These are phyloP conservation scores for Columbina picui DNA, from an alignment of 2,113 vertebrate genomes.

Conservation along the genomic window DNA sequence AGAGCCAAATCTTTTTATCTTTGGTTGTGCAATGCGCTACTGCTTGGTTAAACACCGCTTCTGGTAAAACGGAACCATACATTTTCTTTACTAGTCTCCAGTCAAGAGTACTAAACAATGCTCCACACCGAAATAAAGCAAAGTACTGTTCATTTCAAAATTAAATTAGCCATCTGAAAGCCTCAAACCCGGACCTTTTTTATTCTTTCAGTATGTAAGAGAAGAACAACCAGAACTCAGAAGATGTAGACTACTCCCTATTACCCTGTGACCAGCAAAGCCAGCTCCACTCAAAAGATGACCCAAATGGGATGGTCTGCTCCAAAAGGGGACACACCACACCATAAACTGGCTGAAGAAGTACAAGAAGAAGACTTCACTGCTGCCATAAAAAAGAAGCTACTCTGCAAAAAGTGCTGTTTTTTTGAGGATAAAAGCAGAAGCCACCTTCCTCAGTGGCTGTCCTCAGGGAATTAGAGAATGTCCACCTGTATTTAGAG, in stretches of 20 bases:
- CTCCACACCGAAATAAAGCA: neutral
- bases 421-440: neutral
- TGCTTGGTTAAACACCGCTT: neutral
- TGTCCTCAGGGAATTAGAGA: neutral
- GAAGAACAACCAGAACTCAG: neutral
- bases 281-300: neutral
- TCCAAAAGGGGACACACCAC: neutral
- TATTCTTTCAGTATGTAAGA: neutral
- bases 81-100: neutral
- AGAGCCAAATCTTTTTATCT: neutral
- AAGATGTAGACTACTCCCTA: neutral
- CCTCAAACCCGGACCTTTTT: neutral
- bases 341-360: neutral
- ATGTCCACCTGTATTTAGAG: neutral
- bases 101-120: neutral
- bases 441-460: neutral
- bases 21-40: neutral
- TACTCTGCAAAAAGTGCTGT: neutral
- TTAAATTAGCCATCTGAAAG: slow-evolving; percentile 16
- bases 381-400: neutral
- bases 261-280: neutral
- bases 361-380: neutral
- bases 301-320: neutral
- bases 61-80: neutral
- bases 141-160: neutral